Conservation (phyloP, 2,888 invertebrate genomes). For the Caradrina clavipalpis region DNA sequence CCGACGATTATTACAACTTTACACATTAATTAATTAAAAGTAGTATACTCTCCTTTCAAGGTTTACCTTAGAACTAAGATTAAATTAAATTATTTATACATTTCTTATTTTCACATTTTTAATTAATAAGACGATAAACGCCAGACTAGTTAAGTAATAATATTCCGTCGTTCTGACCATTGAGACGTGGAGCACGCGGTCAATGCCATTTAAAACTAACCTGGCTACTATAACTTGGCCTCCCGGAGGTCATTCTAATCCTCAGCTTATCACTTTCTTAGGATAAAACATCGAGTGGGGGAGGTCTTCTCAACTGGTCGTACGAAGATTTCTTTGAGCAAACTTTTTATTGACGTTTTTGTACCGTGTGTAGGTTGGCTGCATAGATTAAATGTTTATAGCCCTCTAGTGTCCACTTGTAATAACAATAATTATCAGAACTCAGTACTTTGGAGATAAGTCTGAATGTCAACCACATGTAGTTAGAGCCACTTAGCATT, state of each 20-base stretch:
- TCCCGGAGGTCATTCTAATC: slow-evolving; percentile 61
- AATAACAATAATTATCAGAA: slow-evolving; percentile 26
- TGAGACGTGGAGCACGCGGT: slow-evolving; percentile 72
- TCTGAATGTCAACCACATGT: slow-evolving; percentile 33
- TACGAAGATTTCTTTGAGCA: slow-evolving; percentile 57
- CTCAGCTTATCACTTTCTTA: slow-evolving; percentile 19
- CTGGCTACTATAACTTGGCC: slow-evolving; percentile 66
- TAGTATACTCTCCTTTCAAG: neutral
- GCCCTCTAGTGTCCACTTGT: slow-evolving; percentile 24
- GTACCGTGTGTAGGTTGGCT: slow-evolving; percentile 29
- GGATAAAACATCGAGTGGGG: slow-evolving; percentile 14
- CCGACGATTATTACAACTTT: neutral
- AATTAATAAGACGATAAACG: slow-evolving; percentile 13
- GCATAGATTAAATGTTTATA: slow-evolving; percentile 46
- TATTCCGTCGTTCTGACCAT: slow-evolving; percentile 58
- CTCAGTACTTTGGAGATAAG: slow-evolving; percentile 16
- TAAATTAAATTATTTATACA: slow-evolving; percentile 1
- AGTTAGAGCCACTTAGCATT: slow-evolving; percentile 24
- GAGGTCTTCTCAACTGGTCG: slow-evolving; percentile 62
- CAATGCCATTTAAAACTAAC: slow-evolving; percentile 81
- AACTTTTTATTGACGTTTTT: slow-evolving; percentile 62
- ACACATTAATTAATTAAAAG: neutral
- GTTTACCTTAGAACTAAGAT: slow-evolving; percentile 16
- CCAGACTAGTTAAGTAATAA: slow-evolving; percentile 58
- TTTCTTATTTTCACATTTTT: neutral